phyloP scores from a whole-genome alignment of 1,140 invertebrate genomes.

The Nylanderia fulva region DNA sequence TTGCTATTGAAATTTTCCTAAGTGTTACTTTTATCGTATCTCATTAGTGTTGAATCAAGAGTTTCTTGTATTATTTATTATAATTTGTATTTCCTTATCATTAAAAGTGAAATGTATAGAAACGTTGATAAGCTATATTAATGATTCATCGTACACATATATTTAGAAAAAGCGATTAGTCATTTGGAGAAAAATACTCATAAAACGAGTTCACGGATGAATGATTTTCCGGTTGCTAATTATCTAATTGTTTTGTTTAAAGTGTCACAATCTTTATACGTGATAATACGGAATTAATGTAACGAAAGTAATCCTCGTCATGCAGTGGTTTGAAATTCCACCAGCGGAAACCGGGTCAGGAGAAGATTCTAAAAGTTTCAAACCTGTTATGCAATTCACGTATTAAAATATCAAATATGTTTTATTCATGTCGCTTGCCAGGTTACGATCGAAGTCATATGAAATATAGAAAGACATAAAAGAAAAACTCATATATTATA shows the following conservation, averaged over 20 bases:
- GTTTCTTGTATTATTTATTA: conserved; percentile 5
- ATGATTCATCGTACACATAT: background rate
- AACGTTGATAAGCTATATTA: conserved; percentile 5
- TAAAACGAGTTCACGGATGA: background rate
- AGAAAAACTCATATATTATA: background rate
- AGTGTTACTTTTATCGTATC: background rate
- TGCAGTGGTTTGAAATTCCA: background rate
- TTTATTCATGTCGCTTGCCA: background rate
- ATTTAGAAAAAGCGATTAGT: background rate
- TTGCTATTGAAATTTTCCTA: background rate
- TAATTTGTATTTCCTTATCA: background rate
- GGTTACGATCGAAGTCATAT: background rate
- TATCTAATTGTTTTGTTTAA: background rate
- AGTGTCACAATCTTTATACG: background rate
- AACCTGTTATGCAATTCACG: conserved; percentile 18
- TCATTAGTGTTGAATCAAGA: background rate
- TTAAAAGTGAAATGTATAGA: background rate
- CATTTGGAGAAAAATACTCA: background rate
- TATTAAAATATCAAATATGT: conserved; percentile 26
- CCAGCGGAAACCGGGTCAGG: conserved; percentile 16
- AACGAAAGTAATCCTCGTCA: conserved; percentile 17
- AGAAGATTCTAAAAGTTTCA: conserved; percentile 15
- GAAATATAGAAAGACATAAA: background rate
- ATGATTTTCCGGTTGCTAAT: conserved; percentile 24
- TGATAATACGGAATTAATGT: background rate